phyloP scores from a whole-genome alignment of 2,888 invertebrate genomes.

The Homarus gammarus region DNA sequence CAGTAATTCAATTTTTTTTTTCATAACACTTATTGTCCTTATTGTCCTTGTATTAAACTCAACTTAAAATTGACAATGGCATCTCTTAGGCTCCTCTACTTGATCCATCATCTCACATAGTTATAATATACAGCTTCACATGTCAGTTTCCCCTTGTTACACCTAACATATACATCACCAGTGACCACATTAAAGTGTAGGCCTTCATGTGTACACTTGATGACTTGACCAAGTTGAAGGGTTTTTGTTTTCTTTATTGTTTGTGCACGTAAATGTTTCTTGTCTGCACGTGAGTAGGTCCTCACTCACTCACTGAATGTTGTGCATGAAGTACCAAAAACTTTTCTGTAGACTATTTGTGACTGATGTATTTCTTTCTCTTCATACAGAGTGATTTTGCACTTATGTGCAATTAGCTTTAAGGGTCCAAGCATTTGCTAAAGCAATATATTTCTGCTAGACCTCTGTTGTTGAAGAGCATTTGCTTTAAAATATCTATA shows the following conservation, averaged over 20 bases:
- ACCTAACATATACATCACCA: no score
- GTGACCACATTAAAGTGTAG: no score
- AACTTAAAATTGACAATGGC: no score
- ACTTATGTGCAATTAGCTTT: constrained; percentile 21
- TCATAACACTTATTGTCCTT: no score
- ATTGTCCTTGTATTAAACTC: no score
- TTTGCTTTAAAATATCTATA: background rate
- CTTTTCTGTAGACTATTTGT: constrained; percentile 15
- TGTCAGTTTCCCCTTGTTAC: no score
- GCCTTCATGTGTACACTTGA: no score
- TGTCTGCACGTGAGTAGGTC: background rate
- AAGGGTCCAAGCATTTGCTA: constrained; percentile 18
- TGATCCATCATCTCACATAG: no score
- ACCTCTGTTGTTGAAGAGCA: constrained; percentile 9
- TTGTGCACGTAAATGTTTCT: background rate
- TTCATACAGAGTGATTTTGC: constrained; percentile 49
- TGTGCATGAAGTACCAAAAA: constrained; percentile 28
- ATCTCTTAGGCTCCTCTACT: no score
- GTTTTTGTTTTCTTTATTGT: background rate
- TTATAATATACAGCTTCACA: no score
- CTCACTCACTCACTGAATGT: background rate
- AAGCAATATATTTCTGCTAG: background rate
- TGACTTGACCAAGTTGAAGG: background rate
- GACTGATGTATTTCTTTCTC: constrained; percentile 36
- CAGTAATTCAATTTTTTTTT: no score